Conservation (phyloP, 2,888 invertebrate genomes). For the Trilocha varians region DNA sequence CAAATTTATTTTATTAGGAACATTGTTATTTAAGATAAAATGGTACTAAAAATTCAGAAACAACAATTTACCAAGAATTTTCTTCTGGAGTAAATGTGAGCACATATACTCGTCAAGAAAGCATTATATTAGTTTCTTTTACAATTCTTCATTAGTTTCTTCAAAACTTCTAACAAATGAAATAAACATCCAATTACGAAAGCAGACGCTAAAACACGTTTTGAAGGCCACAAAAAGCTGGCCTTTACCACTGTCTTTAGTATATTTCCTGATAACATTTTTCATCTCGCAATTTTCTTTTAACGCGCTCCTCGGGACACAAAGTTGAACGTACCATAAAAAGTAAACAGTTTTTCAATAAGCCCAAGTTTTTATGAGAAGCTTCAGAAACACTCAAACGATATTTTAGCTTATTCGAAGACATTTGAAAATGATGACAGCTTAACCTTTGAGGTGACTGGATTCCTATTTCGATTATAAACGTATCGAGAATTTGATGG, state of each 20-base stretch:
- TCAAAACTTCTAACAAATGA: no score
- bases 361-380: not conserved
- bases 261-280: not conserved
- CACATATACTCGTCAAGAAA: no score
- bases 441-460: not conserved
- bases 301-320: not conserved
- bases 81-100: no score
- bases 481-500: not conserved
- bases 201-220: no score
- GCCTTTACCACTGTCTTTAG: not conserved
- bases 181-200: no score
- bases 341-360: not conserved
- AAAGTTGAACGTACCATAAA: not conserved
- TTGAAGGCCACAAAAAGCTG: not conserved
- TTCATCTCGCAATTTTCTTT: not conserved
- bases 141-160: no score
- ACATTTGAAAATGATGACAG: not conserved
- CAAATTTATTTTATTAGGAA: no score
- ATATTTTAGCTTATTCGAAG: not conserved
- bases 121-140: no score
- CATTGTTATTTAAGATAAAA: no score
- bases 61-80: no score
- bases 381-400: constrained; percentile 1
- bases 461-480: not conserved
- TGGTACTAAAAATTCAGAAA: no score